These are phyloP conservation scores for Phainopepla nitens DNA, from an alignment of 2,113 vertebrate species.

Conservation along the genomic window DNA sequence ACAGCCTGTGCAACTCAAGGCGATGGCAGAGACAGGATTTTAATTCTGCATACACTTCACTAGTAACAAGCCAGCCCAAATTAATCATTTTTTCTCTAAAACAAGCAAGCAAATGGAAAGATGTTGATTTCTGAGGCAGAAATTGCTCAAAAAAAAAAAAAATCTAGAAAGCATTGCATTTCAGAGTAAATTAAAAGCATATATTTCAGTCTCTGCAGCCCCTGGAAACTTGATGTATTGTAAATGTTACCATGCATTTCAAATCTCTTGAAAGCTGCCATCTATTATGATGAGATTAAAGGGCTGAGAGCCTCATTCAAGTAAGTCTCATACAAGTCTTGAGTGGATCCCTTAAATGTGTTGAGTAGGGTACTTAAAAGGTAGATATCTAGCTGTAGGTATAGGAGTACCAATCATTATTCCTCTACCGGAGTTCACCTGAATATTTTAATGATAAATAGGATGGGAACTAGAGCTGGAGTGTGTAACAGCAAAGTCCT, in stretches of 20 bases:
- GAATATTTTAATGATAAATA: neutral
- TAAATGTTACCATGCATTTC: neutral
- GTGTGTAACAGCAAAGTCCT: neutral
- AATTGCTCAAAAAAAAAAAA: neutral
- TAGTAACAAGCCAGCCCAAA: neutral
- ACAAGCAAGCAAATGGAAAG: neutral
- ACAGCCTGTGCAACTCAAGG: conserved; percentile 46
- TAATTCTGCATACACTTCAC: conserved; percentile 41
- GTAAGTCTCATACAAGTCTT: neutral
- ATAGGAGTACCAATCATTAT: neutral
- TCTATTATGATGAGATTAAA: neutral
- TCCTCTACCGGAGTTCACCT: neutral
- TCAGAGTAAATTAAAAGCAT: neutral
- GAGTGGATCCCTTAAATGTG: neutral
- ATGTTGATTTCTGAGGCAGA: conserved; percentile 16
- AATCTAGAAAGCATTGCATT: neutral
- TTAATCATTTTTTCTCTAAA: conserved; percentile 42
- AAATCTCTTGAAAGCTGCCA: neutral
- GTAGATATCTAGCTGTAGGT: neutral
- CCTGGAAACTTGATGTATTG: neutral
- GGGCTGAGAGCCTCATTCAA: neutral
- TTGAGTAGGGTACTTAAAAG: neutral
- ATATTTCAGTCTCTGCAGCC: neutral
- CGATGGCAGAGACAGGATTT: neutral
- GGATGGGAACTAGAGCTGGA: neutral